These are phyloP conservation scores for Olivierus martensii DNA, from an alignment of 1,140 invertebrate species.

Conservation along the genomic window DNA sequence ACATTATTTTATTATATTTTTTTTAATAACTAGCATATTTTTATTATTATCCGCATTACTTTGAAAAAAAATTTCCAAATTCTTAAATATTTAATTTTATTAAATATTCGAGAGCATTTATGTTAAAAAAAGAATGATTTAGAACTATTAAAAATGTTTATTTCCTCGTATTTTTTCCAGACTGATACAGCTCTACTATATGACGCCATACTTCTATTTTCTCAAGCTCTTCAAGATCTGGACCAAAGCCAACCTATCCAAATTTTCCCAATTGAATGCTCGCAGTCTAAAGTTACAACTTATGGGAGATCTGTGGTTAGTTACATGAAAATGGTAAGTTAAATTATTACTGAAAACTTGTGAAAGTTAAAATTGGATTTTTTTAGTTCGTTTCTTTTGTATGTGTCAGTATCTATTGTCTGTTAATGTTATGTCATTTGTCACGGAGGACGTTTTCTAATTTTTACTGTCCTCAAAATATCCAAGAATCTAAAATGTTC, in stretches of 20 bases:
- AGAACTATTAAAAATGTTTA: too few species aligned
- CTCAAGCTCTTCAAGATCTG: slow-evolving; percentile 28
- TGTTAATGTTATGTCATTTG: too few species aligned
- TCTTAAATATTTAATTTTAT: too few species aligned
- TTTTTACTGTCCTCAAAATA: too few species aligned
- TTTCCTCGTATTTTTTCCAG: slow-evolving; percentile 21
- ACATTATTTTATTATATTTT: too few species aligned
- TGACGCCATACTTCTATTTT: slow-evolving; percentile 32
- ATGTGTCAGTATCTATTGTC: too few species aligned
- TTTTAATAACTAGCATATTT: too few species aligned
- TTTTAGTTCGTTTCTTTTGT: background rate
- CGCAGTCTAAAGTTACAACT: slow-evolving; percentile 26
- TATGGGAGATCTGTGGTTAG: slow-evolving; percentile 29
- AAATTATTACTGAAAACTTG: background rate
- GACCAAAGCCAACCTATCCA: slow-evolving; percentile 24
- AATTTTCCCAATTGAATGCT: slow-evolving; percentile 26
- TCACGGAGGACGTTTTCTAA: too few species aligned
- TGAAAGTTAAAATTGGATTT: slow-evolving; percentile 2
- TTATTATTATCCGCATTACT: too few species aligned
- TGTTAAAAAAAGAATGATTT: too few species aligned
- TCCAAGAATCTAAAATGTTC: background rate
- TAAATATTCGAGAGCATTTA: too few species aligned
- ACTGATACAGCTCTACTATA: slow-evolving; percentile 35
- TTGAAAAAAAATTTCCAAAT: too few species aligned
- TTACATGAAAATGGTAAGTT: slow-evolving; percentile 31